Conservation (phyloP, 2,888 invertebrate species). For the Conchocele bisecta region DNA sequence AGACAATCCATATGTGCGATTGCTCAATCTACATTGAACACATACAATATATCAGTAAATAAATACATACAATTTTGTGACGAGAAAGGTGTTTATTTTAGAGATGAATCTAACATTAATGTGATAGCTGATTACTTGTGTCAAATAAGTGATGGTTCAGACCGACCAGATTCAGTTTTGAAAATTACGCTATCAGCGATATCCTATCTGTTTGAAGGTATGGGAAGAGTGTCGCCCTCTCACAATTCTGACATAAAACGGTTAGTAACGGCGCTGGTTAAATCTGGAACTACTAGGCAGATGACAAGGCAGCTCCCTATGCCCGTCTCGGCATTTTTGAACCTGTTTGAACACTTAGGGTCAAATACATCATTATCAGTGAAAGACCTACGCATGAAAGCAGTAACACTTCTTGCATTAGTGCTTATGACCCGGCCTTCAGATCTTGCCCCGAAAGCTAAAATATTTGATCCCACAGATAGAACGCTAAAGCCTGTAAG, state of each 20-base stretch:
- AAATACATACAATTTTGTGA: constrained; percentile 13
- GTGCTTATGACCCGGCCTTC: constrained; percentile 17
- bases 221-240: constrained; percentile 2
- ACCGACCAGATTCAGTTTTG: constrained; percentile 1
- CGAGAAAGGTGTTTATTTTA: not conserved
- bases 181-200: not conserved
- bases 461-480: not conserved
- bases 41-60: constrained; percentile 8
- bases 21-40: constrained; percentile 7
- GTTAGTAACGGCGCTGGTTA: constrained; percentile 1
- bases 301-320: constrained; percentile 4
- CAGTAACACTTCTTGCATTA: not conserved
- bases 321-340: not conserved
- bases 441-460: constrained; percentile 12
- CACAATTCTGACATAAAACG: constrained; percentile 2
- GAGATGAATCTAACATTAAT: not conserved
- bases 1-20: not conserved
- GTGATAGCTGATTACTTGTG: constrained; percentile 1
- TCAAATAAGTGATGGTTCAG: not conserved
- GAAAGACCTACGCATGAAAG: not conserved
- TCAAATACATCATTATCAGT: not conserved
- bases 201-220: constrained; percentile 6
- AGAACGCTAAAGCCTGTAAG: not conserved
- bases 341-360: not conserved
- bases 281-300: not conserved